Evolutionary conservation across 2,113 vertebrate genomes (phyloP).

Genomic region (Anseranas semipalmata): DNA sequence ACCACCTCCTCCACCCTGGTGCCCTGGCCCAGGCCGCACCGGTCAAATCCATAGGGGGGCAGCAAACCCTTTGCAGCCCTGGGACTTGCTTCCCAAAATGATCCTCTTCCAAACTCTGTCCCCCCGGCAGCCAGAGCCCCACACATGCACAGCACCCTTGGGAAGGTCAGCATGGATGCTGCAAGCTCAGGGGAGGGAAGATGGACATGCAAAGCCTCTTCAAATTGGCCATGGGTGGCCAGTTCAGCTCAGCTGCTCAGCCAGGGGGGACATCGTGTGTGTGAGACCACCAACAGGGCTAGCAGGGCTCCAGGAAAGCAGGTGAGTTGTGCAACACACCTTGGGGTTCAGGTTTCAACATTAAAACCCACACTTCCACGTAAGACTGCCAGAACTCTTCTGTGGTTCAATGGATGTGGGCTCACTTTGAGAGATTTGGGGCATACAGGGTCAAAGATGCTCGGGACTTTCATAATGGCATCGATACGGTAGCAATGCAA

Average conservation of each 20-base stretch:
- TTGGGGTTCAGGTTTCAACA: background rate
- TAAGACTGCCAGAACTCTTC: background rate
- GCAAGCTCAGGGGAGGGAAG: background rate
- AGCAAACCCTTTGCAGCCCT: slow-evolving; percentile 68
- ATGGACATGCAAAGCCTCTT: background rate
- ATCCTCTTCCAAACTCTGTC: background rate
- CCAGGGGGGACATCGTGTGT: accelerated
- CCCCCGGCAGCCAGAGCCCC: background rate
- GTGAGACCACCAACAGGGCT: background rate
- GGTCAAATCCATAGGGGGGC: slow-evolving; percentile 61
- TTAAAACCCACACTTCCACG: background rate
- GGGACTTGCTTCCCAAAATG: background rate
- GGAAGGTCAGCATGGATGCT: background rate
- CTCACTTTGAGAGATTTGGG: background rate
- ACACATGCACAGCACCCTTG: background rate
- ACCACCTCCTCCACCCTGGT: background rate
- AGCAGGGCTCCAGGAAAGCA: background rate
- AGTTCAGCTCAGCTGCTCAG: background rate
- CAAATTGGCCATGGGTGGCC: background rate
- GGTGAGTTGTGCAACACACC: background rate
- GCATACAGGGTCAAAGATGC: background rate
- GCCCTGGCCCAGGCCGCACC: slow-evolving; percentile 13
- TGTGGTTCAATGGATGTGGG: background rate
- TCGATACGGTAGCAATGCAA: background rate
- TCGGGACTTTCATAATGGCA: background rate